phyloP scores from a whole-genome alignment of 2,113 vertebrate species.

The Alectura lathami region DNA sequence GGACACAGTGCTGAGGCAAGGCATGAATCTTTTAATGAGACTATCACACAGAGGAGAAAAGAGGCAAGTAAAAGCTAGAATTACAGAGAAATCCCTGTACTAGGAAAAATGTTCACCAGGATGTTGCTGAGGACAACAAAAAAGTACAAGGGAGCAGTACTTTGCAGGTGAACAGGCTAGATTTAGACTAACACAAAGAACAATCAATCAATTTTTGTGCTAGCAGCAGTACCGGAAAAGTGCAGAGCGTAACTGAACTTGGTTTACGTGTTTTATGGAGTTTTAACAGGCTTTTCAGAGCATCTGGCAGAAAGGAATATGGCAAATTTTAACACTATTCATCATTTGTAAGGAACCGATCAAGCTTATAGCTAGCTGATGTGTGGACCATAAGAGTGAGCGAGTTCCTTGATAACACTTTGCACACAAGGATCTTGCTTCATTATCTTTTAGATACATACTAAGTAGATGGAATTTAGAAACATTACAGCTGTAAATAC shows the following conservation, averaged over 20 bases:
- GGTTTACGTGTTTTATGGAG: neutral
- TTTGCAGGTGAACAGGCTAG: constrained; percentile 36
- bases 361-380: constrained; percentile 9
- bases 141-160: constrained; percentile 9
- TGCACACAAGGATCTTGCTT: neutral
- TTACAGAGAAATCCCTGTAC: constrained; percentile 16
- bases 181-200: constrained; percentile 25
- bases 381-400: neutral
- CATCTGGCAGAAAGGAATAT: neutral
- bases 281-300: constrained; percentile 39
- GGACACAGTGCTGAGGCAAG: neutral
- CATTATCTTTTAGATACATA: constrained; percentile 23
- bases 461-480: neutral
- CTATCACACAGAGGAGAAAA: neutral
- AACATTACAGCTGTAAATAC: neutral
- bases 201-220: constrained; percentile 54
- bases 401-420: neutral
- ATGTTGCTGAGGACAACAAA: constrained; percentile 53
- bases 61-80: neutral
- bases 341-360: constrained; percentile 49
- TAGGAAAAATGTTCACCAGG: neutral
- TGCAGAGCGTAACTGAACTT: constrained; percentile 24
- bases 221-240: neutral
- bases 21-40: neutral
- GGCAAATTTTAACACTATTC: constrained; percentile 29